Evolutionary conservation across 2,797 vertebrate genomes (phyloP).

Genomic region (Esox masquinongy): DNA sequence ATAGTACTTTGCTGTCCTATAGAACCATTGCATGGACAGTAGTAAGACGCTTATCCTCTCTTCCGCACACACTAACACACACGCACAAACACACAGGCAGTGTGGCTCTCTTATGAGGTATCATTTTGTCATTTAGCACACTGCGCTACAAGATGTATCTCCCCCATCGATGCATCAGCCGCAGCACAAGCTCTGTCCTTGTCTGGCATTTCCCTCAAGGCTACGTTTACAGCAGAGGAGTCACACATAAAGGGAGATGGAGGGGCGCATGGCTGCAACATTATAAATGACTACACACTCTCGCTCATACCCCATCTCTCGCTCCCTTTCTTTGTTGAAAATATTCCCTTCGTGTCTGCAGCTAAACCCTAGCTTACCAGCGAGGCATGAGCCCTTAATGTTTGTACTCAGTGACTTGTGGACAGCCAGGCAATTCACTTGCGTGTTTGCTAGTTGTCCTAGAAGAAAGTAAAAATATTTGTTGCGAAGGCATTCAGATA

Average conservation of each 20-base stretch:
- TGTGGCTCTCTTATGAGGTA: conserved; percentile 74
- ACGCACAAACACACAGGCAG: conserved; percentile 33
- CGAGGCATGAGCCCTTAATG: neutral
- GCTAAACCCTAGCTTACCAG: neutral
- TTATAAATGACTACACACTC: conserved; percentile 65
- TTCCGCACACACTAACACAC: conserved; percentile 28
- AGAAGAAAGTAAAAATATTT: neutral
- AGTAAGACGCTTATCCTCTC: neutral
- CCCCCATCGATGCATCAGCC: conserved; percentile 63
- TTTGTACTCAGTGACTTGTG: neutral
- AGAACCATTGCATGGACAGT: neutral
- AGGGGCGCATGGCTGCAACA: conserved; percentile 53
- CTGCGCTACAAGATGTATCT: conserved; percentile 78
- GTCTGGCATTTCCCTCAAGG: conserved; percentile 75
- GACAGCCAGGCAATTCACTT: neutral
- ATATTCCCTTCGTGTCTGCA: neutral
- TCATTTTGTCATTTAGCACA: conserved; percentile 81
- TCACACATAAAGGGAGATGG: conserved; percentile 60
- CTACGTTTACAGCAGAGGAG: conserved; percentile 53
- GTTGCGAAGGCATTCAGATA: neutral
- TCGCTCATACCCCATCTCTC: conserved; percentile 15
- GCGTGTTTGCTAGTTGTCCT: neutral
- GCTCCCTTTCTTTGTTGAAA: conserved; percentile 7
- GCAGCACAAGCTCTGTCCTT: conserved; percentile 71
- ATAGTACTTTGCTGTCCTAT: neutral